phyloP scores from a whole-genome alignment of 2,113 vertebrate species.

The Misgurnus anguillicaudatus region DNA sequence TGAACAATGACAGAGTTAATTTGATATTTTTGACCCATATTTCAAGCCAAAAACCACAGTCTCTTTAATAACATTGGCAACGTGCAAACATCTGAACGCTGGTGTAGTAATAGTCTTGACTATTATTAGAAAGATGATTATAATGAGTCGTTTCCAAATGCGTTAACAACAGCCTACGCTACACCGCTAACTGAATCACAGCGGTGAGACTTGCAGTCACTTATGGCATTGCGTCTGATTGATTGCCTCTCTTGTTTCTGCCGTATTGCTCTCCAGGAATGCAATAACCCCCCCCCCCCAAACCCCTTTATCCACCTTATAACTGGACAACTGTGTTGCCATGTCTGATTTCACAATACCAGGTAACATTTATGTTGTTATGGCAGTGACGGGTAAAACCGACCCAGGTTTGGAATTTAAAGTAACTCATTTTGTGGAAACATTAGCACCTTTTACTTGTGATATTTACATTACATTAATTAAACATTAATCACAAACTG shows the following conservation, averaged over 20 bases:
- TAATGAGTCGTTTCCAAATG: slow-evolving; percentile 72
- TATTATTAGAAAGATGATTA: slow-evolving; percentile 72
- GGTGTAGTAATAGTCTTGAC: slow-evolving; percentile 58
- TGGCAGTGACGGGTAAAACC: background rate
- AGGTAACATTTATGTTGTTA: slow-evolving; percentile 13
- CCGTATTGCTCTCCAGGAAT: slow-evolving; percentile 53
- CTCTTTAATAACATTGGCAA: slow-evolving; percentile 6
- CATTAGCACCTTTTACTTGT: background rate
- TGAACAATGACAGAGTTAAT: too few relatives aligned
- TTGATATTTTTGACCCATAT: background rate
- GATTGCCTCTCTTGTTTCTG: slow-evolving; percentile 32
- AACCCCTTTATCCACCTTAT: background rate
- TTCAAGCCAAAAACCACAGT: background rate
- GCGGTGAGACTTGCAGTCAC: slow-evolving; percentile 37
- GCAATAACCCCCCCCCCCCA: slow-evolving; percentile 41
- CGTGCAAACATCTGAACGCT: slow-evolving; percentile 32
- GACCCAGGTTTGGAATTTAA: background rate
- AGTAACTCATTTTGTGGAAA: background rate
- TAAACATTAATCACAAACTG: background rate
- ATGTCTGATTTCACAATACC: slow-evolving; percentile 34
- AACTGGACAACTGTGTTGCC: slow-evolving; percentile 11
- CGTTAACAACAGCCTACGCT: slow-evolving; percentile 66
- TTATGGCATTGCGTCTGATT: slow-evolving; percentile 22
- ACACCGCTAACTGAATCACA: slow-evolving; percentile 55
- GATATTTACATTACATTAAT: background rate